Evolutionary conservation across 2,113 vertebrate species (phyloP).

Genomic region (Dendrocopos noguchii): DNA sequence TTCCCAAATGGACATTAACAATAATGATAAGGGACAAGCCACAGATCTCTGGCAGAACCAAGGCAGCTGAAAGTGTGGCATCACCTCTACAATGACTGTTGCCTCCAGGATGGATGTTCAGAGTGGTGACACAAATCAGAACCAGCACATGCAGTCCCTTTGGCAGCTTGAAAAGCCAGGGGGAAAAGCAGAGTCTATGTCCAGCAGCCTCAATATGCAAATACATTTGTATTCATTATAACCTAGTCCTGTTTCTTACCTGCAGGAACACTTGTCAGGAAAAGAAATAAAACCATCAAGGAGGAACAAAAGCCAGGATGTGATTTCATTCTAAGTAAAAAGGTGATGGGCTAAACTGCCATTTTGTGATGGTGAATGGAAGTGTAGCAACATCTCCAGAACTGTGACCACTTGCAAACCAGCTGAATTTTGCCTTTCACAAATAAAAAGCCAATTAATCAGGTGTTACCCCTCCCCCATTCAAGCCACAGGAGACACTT

Average conservation of each 20-base stretch:
- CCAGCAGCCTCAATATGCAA: constrained; percentile 7
- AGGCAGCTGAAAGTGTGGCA: neutral
- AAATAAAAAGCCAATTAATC: neutral
- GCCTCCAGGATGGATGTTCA: neutral
- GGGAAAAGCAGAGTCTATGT: neutral
- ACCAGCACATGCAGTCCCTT: neutral
- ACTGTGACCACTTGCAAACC: neutral
- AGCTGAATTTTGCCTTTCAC: neutral
- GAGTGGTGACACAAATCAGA: neutral
- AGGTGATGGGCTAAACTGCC: neutral
- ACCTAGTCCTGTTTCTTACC: neutral
- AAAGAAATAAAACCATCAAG: neutral
- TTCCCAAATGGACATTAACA: neutral
- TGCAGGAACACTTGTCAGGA: neutral
- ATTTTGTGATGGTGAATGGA: neutral
- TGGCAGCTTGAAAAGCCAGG: constrained; percentile 6
- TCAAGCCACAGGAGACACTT: neutral
- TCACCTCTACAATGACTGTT: neutral
- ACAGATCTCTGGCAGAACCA: neutral
- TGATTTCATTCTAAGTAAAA: neutral
- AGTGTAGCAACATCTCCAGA: neutral
- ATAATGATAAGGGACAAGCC: neutral
- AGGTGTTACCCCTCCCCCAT: neutral
- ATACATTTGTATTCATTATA: neutral
- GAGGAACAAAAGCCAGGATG: neutral